A percentile compares a stretch with the other conserved stretches of the same genome.
Evolutionary conservation across 2,888 invertebrate species (phyloP).

Genomic region (Eulithis prunata): DNA sequence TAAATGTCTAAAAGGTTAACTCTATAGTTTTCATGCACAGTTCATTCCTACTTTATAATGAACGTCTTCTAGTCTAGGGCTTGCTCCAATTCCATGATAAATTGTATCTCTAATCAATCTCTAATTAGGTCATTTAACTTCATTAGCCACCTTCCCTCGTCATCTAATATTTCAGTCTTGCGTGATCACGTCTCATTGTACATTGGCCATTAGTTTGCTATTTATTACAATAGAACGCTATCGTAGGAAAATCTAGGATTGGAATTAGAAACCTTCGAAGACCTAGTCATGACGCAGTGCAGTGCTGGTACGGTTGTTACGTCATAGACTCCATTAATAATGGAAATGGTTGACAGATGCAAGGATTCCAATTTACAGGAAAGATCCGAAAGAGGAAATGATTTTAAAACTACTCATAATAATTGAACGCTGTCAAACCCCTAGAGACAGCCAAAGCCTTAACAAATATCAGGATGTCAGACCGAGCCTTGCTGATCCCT

Average conservation of each 20-base stretch:
- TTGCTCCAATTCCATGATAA: not conserved
- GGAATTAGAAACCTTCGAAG: conserved; percentile 26
- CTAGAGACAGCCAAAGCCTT: conserved; percentile 13
- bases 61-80: too few relatives aligned
- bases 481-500: conserved; percentile 27
- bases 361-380: not conserved
- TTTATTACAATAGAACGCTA: conserved; percentile 32
- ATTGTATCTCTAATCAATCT: not conserved
- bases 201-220: conserved; percentile 21
- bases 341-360: not conserved
- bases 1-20: not conserved
- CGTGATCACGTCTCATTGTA: conserved; percentile 23
- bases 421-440: conserved; percentile 9
- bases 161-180: conserved; percentile 17
- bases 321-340: conserved; percentile 13
- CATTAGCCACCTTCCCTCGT: conserved; percentile 21
- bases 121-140: conserved; percentile 1
- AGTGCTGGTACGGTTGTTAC: conserved; percentile 25
- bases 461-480: conserved; percentile 25
- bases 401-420: not conserved
- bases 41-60: not conserved
- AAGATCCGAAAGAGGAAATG: too few relatives aligned
- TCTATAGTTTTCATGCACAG: not conserved
- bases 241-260: conserved; percentile 27
- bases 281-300: conserved; percentile 30